Percentiles rank a stretch among this genome's conserved stretches.
Conservation (phyloP, 2,113 vertebrate genomes). For the Saguinus imperator region DNA sequence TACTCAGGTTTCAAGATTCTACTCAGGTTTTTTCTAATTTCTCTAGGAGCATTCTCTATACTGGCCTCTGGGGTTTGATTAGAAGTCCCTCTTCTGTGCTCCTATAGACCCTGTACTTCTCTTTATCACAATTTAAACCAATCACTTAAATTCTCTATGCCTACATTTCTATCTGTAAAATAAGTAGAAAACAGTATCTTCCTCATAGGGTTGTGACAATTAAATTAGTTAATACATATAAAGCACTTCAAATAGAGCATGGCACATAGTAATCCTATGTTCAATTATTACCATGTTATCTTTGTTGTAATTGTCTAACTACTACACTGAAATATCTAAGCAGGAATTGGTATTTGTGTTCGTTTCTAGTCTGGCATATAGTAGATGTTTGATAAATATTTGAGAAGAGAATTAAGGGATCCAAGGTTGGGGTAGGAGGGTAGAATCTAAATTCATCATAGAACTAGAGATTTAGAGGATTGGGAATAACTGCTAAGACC, state of each 20-base stretch:
- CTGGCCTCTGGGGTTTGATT: background rate
- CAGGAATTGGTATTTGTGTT: background rate
- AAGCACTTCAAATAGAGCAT: background rate
- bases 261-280: background rate
- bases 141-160: background rate
- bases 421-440: background rate
- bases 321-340: background rate
- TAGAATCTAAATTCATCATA: background rate
- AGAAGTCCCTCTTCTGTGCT: background rate
- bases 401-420: conserved; percentile 27
- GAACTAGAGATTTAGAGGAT: background rate
- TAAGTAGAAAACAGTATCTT: conserved; percentile 8
- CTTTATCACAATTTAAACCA: conserved; percentile 32
- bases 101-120: background rate
- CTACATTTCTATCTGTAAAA: conserved; percentile 16
- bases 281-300: conserved; percentile 10
- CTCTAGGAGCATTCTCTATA: background rate
- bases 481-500: too few relatives aligned
- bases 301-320: background rate
- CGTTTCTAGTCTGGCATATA: background rate
- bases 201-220: background rate
- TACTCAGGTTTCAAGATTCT: conserved; percentile 40
- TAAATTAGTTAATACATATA: conserved; percentile 11
- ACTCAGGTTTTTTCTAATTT: conserved; percentile 42
- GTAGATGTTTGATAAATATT: background rate